phyloP scores from a whole-genome alignment of 1,140 invertebrate species.

The Alviniconcha marisindica region DNA sequence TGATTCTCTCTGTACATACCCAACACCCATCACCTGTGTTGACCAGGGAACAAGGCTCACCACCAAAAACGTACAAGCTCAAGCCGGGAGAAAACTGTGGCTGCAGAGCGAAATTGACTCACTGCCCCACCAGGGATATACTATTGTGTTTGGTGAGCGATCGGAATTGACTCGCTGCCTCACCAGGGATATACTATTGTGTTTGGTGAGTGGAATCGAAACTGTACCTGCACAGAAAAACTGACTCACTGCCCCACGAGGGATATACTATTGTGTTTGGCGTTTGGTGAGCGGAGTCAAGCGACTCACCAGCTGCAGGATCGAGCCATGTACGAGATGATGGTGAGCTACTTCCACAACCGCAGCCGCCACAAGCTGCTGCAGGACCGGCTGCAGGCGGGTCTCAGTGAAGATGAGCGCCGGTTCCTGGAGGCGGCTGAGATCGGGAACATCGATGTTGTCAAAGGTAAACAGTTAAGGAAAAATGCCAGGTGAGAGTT shows the following conservation, averaged over 20 bases:
- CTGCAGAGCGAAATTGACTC: background rate
- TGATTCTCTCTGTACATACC: too few species aligned
- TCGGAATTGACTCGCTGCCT: background rate
- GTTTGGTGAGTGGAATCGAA: background rate
- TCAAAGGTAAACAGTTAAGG: too few species aligned
- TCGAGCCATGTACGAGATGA: slow-evolving; percentile 47
- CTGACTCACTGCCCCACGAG: background rate
- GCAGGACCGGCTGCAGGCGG: slow-evolving; percentile 55
- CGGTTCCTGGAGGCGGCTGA: slow-evolving; percentile 59
- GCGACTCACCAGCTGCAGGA: background rate
- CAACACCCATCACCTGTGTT: too few species aligned
- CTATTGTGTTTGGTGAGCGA: background rate
- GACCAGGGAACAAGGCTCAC: too few species aligned
- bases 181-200: background rate
- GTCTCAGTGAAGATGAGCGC: slow-evolving; percentile 54
- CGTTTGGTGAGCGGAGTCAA: too few species aligned
- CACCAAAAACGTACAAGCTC: too few species aligned
- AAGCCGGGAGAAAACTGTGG: too few species aligned
- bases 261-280: background rate
- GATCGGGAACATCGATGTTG: slow-evolving; percentile 56
- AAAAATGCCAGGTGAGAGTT: too few species aligned
- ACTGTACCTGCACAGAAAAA: background rate
- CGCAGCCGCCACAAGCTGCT: slow-evolving; percentile 38
- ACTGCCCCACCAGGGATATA: background rate
- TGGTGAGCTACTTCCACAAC: slow-evolving; percentile 42